These are phyloP conservation scores for Orthochromis malagaraziensis DNA, from an alignment of 2,113 vertebrate genomes.

Conservation along the genomic window DNA sequence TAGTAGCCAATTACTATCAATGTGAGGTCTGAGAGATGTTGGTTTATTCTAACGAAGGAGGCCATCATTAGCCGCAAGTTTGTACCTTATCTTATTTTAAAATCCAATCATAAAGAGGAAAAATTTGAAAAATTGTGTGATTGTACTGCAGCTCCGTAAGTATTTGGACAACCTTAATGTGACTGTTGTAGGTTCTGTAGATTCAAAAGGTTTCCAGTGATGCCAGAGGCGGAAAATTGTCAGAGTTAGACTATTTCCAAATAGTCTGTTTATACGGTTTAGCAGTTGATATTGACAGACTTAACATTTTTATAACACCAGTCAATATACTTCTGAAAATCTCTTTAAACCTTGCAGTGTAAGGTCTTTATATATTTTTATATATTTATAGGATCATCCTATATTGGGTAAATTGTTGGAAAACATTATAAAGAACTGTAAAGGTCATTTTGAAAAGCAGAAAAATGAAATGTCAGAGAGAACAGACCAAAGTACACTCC, in stretches of 20 bases:
- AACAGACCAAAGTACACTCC: neutral
- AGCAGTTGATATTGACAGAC: neutral
- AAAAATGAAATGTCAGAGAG: neutral
- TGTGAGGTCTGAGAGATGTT: neutral
- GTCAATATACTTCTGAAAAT: neutral
- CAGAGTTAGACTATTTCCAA: neutral
- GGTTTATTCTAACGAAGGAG: neutral
- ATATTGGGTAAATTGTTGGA: neutral
- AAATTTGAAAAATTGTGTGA: neutral
- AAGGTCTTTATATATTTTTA: neutral
- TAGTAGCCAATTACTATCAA: neutral
- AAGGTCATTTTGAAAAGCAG: neutral
- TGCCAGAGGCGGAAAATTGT: neutral
- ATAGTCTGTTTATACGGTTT: neutral
- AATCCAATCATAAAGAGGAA: neutral
- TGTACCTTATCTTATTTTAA: neutral
- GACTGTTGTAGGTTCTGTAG: rapidly evolving
- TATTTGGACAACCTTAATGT: neutral
- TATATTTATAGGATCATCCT: neutral
- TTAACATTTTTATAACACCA: neutral
- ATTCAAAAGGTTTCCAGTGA: neutral
- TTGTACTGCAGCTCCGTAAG: rapidly evolving
- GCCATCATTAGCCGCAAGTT: neutral
- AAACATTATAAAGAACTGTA: neutral
- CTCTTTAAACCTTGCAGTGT: neutral